These are phyloP conservation scores for Deroplatys truncata DNA, from an alignment of 2,888 invertebrate species.

Conservation along the genomic window DNA sequence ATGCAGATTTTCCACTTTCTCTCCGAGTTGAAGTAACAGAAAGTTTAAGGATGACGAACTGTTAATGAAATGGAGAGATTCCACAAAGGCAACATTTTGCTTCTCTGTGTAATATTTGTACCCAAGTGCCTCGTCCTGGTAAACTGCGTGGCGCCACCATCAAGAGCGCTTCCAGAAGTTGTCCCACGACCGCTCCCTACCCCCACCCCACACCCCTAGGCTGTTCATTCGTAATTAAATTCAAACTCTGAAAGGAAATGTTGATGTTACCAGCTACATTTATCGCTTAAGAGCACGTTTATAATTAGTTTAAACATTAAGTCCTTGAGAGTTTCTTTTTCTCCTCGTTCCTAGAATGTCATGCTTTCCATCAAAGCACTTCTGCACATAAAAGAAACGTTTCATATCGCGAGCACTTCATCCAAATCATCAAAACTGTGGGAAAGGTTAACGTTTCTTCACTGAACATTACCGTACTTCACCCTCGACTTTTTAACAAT, in stretches of 20 bases:
- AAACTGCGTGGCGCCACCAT: not conserved
- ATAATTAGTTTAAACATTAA: not conserved
- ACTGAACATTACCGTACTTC: not conserved
- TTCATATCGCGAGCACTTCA: not conserved
- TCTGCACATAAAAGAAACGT: not conserved
- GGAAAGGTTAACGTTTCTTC: not conserved
- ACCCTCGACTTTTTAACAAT: no score
- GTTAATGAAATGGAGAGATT: not conserved
- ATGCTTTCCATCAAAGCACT: not conserved
- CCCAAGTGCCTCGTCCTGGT: not conserved
- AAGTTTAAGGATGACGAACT: not conserved
- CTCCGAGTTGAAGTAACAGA: no score
- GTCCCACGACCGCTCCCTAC: not conserved
- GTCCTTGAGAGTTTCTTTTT: not conserved
- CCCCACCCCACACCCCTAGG: not conserved
- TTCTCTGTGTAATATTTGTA: not conserved
- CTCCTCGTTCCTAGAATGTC: not conserved
- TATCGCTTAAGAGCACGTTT: not conserved
- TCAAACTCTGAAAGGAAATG: not conserved
- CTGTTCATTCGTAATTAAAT: not conserved
- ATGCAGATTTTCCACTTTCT: no score
- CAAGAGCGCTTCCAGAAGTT: not conserved
- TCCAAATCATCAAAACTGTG: not conserved
- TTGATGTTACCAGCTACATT: not conserved
- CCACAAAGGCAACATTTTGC: not conserved